Base-by-base conservation (phyloP, 2,113 vertebrate species). In the Pleuronectes platessa region DNA sequence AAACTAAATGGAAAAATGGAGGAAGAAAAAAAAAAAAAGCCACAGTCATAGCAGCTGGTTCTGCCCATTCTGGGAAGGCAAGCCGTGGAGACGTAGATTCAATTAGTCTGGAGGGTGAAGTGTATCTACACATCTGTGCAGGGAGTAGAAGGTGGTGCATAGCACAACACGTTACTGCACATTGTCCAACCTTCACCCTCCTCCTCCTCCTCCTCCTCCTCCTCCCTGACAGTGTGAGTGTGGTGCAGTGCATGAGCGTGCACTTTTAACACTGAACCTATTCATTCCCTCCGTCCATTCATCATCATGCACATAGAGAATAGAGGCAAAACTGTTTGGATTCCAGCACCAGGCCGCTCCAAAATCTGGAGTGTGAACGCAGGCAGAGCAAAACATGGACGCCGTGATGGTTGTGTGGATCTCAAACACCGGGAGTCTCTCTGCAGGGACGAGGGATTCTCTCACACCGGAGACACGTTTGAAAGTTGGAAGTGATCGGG, bases 231-330 rank as follows among this genome's bases (percentile, higher is more conserved):
- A 59, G 61, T 15, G 40, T 13, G 68, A 79, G 73, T 26, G 80
- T 26, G 17, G 61, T 71, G 74, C 75, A 79, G 61, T 71, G 71
- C 42, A 20, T 59, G 68, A 69, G 80, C 61, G 4, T 79, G 82
- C 62, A 55, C 70, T 68, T 20, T 10, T 61, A 86, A 92, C 82
- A 90, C 83, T 85, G 83, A 11, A 12, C 37, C 76, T 84, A 89
- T 91, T 90, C 88, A 89, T 79, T 65, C 81, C 15, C 62, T 2
- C 75, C 18, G 63, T 85, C 71, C 81, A 90, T 92, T 89, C 83
- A 90, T 92, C 90, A 91, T 76, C 74, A 81, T 11, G 82, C 87
- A 69, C 87, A 66, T 74, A 84, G 70, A 85, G 76, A 83, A 86
- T 40, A 79, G 74, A 71, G 73, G 62, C 76, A 58, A 61, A 58